phyloP scores from a whole-genome alignment of 2,888 invertebrate species.

The Monopis laevigella region DNA sequence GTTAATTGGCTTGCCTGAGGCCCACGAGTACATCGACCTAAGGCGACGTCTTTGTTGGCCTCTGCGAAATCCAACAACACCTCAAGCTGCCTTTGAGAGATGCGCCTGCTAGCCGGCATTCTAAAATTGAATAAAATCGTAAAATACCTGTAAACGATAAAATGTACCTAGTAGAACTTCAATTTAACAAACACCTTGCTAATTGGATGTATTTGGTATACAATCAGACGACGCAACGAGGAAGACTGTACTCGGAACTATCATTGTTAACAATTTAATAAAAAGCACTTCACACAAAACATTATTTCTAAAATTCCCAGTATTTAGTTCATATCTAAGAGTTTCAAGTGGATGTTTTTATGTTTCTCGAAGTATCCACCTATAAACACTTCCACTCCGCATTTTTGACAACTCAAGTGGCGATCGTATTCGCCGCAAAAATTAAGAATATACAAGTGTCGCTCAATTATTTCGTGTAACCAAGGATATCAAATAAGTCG shows the following conservation, averaged over 20 bases:
- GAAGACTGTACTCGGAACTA: not conserved
- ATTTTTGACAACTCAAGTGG: not conserved
- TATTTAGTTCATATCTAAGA: not conserved
- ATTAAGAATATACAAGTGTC: not conserved
- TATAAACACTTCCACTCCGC: not conserved
- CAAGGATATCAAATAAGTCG: not conserved
- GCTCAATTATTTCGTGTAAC: not conserved
- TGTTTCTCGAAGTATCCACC: not conserved
- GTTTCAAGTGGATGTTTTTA: not conserved
- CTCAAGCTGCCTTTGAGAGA: not conserved
- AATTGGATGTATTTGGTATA: not conserved
- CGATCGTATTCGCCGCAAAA: not conserved
- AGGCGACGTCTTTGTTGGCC: not conserved
- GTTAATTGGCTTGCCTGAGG: not conserved
- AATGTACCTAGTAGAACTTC: not conserved
- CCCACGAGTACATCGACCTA: not conserved
- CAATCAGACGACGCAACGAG: not conserved
- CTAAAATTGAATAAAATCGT: not conserved
- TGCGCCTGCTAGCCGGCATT: not conserved
- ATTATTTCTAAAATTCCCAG: not conserved
- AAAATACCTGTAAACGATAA: not conserved
- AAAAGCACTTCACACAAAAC: not conserved
- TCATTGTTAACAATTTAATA: not conserved
- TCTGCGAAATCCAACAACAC: not conserved
- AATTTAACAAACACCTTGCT: not conserved